Conservation (phyloP, 2,888 invertebrate genomes). For the Anoncus sp. region DNA sequence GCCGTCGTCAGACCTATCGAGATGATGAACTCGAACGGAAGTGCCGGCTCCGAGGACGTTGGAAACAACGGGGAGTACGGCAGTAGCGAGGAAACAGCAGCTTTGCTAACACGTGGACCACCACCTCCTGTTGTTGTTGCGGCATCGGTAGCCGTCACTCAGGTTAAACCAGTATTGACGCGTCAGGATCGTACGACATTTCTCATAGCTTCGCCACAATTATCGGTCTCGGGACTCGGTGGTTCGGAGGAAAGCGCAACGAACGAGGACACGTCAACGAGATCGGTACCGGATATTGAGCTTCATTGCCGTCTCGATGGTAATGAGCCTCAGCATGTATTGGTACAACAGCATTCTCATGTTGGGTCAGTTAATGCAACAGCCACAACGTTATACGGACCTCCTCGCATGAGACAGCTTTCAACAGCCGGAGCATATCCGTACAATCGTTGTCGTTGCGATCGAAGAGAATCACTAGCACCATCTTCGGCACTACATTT, state of each 20-base stretch:
- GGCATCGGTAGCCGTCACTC: conserved; percentile 82
- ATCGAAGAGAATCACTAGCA: conserved; percentile 92
- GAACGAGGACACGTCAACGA: conserved; percentile 88
- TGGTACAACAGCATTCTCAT: conserved; percentile 66
- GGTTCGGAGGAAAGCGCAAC: conserved; percentile 92
- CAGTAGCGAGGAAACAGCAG: conserved; percentile 93
- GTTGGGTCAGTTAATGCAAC: conserved; percentile 56
- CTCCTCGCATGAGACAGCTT: conserved; percentile 68
- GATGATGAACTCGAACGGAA: conserved; percentile 80
- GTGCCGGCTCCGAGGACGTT: conserved; percentile 77
- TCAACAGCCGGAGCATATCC: conserved; percentile 79
- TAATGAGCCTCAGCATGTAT: conserved; percentile 80
- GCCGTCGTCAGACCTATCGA: conserved; percentile 58
- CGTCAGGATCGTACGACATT: conserved; percentile 94
- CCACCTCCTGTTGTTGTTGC: conserved; percentile 80
- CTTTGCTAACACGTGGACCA: conserved; percentile 89
- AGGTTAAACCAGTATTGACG: conserved; percentile 91
- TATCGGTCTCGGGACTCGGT: conserved; percentile 88
- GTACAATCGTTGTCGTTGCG: conserved; percentile 86
- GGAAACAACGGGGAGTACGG: conserved; percentile 79
- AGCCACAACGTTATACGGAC: conserved; percentile 64
- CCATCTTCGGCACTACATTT: conserved; percentile 90
- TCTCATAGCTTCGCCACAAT: conserved; percentile 88
- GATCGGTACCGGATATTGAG: conserved; percentile 93
- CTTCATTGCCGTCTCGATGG: conserved; percentile 88